Conservation (phyloP, 2,888 invertebrate genomes). For the Archips xylosteana region DNA sequence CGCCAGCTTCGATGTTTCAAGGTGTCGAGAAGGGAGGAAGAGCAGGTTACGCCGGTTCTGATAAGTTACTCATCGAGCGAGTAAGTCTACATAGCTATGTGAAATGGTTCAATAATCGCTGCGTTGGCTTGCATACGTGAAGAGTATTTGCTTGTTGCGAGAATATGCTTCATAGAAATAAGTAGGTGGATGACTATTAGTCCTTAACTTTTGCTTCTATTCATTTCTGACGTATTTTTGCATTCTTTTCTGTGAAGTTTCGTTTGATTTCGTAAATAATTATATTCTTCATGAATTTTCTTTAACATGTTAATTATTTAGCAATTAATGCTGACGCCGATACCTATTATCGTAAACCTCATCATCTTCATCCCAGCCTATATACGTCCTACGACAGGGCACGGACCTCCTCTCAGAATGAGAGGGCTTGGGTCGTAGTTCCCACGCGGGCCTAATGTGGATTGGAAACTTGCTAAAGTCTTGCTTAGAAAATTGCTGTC, state of each 20-base stretch:
- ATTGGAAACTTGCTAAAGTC: no score
- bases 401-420: no score
- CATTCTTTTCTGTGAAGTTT: background rate
- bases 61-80: slow-evolving; percentile 54
- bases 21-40: slow-evolving; percentile 46
- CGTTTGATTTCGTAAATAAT: no score
- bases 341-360: no score
- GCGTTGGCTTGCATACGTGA: slow-evolving; percentile 44
- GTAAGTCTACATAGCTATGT: slow-evolving; percentile 49
- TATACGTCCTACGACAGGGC: no score
- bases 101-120: slow-evolving; percentile 47
- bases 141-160: slow-evolving; percentile 39
- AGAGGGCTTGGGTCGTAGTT: no score
- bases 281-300: no score
- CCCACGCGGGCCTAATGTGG: no score
- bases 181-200: slow-evolving; percentile 20
- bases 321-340: no score
- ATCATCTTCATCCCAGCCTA: no score
- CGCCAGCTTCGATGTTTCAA: slow-evolving; percentile 41
- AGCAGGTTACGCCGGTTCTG: slow-evolving; percentile 50
- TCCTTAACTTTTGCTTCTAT: slow-evolving; percentile 4
- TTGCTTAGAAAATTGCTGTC: no score
- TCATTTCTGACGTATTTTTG: background rate
- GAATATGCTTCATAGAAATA: slow-evolving; percentile 15
- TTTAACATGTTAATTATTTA: no score